phyloP scores from a whole-genome alignment of 2,888 invertebrate species.

The Hypolimnas misippus region DNA sequence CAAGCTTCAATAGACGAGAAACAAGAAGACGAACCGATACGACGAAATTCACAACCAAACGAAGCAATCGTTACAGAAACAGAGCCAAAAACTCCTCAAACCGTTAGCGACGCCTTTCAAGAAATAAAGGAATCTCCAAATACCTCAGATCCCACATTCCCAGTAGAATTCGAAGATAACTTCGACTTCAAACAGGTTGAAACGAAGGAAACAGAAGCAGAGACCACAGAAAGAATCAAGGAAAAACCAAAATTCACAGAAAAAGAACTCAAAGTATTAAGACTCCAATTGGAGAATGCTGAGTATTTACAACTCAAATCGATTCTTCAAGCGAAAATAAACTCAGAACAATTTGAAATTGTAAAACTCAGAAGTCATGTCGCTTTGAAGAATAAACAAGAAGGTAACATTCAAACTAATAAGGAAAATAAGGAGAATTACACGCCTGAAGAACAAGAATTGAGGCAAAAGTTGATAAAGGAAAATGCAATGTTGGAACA shows the following conservation, averaged over 20 bases:
- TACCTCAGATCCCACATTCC: conserved; percentile 60
- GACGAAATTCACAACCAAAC: conserved; percentile 52
- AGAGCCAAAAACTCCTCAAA: conserved; percentile 38
- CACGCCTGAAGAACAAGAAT: conserved; percentile 69
- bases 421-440: conserved; percentile 70
- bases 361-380: conserved; percentile 85
- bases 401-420: conserved; percentile 53
- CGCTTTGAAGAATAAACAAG: conserved; percentile 77
- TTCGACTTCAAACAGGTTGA: conserved; percentile 55
- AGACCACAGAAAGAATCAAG: conserved; percentile 52
- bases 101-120: conserved; percentile 41
- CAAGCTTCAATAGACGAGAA: conserved; percentile 68
- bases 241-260: conserved; percentile 83
- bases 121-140: conserved; percentile 50
- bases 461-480: conserved; percentile 75
- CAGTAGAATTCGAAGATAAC: conserved; percentile 69
- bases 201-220: conserved; percentile 54
- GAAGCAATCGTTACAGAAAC: conserved; percentile 31
- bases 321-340: conserved; percentile 87
- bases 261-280: conserved; percentile 82
- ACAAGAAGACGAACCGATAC: conserved; percentile 55
- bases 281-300: conserved; percentile 87
- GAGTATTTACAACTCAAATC: conserved; percentile 87
- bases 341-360: conserved; percentile 89
- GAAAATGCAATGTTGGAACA: conserved; percentile 88